Base-by-base conservation (phyloP, 2,797 vertebrate genomes). In the Pseudochromis fuscus region DNA sequence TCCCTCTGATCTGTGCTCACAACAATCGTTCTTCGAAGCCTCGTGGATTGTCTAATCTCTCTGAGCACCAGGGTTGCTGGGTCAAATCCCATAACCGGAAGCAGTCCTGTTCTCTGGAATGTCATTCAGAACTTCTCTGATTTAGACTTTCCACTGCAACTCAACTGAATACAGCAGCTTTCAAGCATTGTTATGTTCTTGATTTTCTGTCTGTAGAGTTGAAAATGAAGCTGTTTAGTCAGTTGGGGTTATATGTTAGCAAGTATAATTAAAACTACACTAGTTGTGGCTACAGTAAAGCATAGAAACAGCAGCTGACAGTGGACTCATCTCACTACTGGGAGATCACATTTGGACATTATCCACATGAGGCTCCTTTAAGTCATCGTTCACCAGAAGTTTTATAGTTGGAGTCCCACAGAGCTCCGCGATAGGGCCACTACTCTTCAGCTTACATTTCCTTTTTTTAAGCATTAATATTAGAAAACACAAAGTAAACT, bases 1-100 rank as follows among this genome's bases (percentile, higher is more conserved):
- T 64, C 51, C 45, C 68, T 79, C 68, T 62, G 76, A 86, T 63
- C 56, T 78, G 35, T 7, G 21, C 12, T 64, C 65, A 52, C 57
- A 11, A 23, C 65, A 15, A 50, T 2, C 58, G 24, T 72, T 76
- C 45, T 50, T 48, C 9, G 42, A 73, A 38, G 46, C 10, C 38
- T 57, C 21, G 2, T n/a, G 31, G 33, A 21, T 65, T 2, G 18
- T 72, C 8, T 45, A 50, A 67, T 67, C 57, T 60, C 60, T 2
- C 55, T 2, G 12, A 79, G 66, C 67, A 33, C 5, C 16, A 18
- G 65, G n/a, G 59, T 74, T 66, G 66, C 57, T 6, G 31, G 44
- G 58, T 83, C 63, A 61, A 66, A 73, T 63, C 69, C 57, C 49
- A 4, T 8, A 44, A 33, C 25, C 10, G 71, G 49, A 62, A 59